Conservation (phyloP, 2,797 vertebrate species). For the Peromyscus aztecus region DNA sequence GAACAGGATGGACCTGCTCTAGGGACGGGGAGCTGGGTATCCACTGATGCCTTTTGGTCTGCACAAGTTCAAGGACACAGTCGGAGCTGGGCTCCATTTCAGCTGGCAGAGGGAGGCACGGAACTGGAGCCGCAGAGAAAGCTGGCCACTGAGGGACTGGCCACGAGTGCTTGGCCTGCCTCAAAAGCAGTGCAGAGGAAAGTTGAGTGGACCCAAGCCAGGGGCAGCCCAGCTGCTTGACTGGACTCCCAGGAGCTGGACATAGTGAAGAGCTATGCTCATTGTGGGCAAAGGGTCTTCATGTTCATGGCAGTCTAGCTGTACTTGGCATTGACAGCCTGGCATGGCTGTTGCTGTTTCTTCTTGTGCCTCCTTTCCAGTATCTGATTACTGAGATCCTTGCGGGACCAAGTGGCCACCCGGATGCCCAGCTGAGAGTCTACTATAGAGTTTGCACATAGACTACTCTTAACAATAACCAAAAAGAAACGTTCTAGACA, state of each 20-base stretch:
- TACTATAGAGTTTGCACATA: neutral
- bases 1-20: neutral
- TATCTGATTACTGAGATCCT: neutral
- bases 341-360: neutral
- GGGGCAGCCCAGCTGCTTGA: neutral
- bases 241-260: neutral
- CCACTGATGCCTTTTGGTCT: neutral
- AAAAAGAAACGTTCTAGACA: neutral
- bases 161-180: neutral
- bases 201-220: constrained; percentile 59
- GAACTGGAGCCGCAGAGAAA: constrained; percentile 62
- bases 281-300: neutral
- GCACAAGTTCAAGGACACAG: neutral
- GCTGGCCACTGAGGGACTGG: constrained; percentile 46
- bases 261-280: neutral
- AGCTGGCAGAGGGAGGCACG: constrained; percentile 63
- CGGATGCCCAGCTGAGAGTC: neutral
- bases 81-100: constrained; percentile 36
- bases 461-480: neutral
- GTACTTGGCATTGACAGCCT: neutral
- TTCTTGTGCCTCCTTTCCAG: neutral
- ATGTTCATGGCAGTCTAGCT: neutral
- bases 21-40: neutral
- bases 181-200: constrained; percentile 61
- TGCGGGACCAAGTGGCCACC: neutral